phyloP scores from a whole-genome alignment of 2,797 vertebrate genomes.

The Xyrichtys novacula region DNA sequence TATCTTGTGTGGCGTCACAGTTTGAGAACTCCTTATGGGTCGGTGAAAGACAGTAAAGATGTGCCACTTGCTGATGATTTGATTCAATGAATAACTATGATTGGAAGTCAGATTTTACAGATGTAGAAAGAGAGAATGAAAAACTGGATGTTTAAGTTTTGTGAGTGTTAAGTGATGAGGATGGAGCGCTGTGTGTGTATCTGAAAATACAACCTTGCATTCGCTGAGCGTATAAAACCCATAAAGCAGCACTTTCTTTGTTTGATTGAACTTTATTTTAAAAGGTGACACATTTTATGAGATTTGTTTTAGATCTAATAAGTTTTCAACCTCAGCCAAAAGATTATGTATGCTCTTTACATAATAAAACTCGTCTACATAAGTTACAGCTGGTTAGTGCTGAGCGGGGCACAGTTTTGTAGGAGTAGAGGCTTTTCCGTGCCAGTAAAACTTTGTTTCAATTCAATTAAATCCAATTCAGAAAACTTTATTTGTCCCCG shows the following conservation, averaged over 20 bases:
- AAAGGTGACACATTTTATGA: slow-evolving; percentile 32
- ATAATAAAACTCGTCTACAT: slow-evolving; percentile 9
- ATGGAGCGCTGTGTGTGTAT: slow-evolving; percentile 1
- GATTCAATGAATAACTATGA: slow-evolving; percentile 83
- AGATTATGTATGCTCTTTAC: slow-evolving; percentile 16
- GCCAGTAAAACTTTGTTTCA: too few relatives aligned
- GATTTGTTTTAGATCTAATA: slow-evolving; percentile 28
- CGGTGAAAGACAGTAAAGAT: slow-evolving; percentile 81
- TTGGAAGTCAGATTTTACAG: slow-evolving; percentile 67
- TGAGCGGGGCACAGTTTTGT: too few relatives aligned
- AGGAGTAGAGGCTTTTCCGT: too few relatives aligned
- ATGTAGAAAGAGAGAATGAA: slow-evolving; percentile 16
- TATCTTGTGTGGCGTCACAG: slow-evolving; percentile 69
- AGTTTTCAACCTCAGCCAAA: slow-evolving; percentile 30
- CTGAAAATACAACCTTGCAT: slow-evolving; percentile 6
- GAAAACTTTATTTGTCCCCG: too few relatives aligned
- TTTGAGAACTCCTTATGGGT: slow-evolving; percentile 83
- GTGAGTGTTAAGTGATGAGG: background rate
- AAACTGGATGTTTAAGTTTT: slow-evolving; percentile 14
- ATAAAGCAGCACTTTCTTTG: slow-evolving; percentile 8
- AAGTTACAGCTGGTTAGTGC: too few relatives aligned
- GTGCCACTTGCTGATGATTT: slow-evolving; percentile 78
- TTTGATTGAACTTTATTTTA: slow-evolving; percentile 41
- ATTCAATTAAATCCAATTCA: too few relatives aligned
- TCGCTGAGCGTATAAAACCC: slow-evolving; percentile 27